phyloP scores from a whole-genome alignment of 2,797 vertebrate genomes.

The Enteromius mattozi region DNA sequence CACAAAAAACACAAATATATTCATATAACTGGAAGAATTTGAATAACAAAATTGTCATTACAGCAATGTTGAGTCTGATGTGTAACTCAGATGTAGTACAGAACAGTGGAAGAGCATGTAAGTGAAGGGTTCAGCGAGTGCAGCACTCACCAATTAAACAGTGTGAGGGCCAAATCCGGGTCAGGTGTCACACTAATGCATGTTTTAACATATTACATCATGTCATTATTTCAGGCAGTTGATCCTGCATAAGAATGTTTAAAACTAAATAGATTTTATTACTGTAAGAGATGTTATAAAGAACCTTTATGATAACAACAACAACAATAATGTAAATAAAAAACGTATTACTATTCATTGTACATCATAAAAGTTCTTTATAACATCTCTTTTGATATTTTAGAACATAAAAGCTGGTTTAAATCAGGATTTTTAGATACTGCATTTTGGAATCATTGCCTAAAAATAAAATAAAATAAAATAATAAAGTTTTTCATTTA shows the following conservation, averaged over 20 bases:
- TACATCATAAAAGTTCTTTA: neutral
- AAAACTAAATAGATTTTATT: neutral
- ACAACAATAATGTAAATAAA: neutral
- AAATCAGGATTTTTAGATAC: neutral
- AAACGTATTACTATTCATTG: neutral
- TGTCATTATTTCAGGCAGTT: neutral
- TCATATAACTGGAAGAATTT: too few species aligned
- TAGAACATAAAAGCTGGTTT: neutral
- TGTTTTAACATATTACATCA: neutral
- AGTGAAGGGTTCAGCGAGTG: neutral
- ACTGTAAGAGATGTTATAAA: neutral
- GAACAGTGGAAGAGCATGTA: neutral
- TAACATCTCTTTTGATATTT: neutral
- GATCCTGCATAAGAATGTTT: neutral
- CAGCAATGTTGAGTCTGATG: neutral
- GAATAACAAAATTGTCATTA: neutral
- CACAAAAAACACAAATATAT: neutral
- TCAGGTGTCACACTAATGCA: neutral
- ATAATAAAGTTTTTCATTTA: neutral
- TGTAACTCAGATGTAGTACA: neutral
- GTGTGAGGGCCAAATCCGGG: neutral
- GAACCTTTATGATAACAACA: neutral
- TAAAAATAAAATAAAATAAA: too few species aligned
- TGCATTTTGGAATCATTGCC: neutral
- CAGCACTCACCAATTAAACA: slow-evolving; percentile 4